Evolutionary conservation across 1,140 invertebrate species (phyloP), one percentile per base, ranked within the genome.

Genomic region (Streblospio benedicti): DNA sequence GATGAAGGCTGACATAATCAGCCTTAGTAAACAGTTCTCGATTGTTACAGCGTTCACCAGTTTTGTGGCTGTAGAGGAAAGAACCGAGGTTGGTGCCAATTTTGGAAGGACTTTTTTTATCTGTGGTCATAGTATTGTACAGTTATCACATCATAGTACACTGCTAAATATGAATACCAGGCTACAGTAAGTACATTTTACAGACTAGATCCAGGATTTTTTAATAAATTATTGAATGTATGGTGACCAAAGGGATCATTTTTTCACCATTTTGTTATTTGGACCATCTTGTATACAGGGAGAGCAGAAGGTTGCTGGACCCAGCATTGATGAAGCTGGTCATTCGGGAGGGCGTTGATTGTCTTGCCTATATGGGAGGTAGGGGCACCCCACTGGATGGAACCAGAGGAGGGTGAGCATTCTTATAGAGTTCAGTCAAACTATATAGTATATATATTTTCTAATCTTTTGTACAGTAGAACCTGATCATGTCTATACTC

Each of bases 21-120:
- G 73, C 27, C 56, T 78, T 60, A 78, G 76, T 64, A 76, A 71
- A 56, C 60, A 76, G 35, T 76, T 71, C 50, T 73, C 70, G 33
- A 75, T 78, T 51, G 71, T 76, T 0, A 78, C 73, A 2, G 68
- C 71, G 62, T 72, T 76, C 50, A 78, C 76, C 0, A 77, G 75
- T 58, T 78, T 78, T 69, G 67, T 78, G 35, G 76, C 76, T 45
- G 66, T 78, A 35, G 76, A 78, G 52, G 73, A 76, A 49, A 61
- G 76, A 62, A 72, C 73, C 32, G 66, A 71, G 68, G 70, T 72
- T n/a, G n/a, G n/a, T n/a, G n/a, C n/a, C n/a, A 61, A 25, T 14
- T 20, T 6, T 43, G 33, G 28, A 23, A 14, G 44, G 27, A n/a
- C 16, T 27, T 14, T 16, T 18, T n/a, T n/a, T 4, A 9, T 25